These are phyloP conservation scores for Troides oblongomaculatus DNA, from an alignment of 2,888 invertebrate species.

Conservation along the genomic window DNA sequence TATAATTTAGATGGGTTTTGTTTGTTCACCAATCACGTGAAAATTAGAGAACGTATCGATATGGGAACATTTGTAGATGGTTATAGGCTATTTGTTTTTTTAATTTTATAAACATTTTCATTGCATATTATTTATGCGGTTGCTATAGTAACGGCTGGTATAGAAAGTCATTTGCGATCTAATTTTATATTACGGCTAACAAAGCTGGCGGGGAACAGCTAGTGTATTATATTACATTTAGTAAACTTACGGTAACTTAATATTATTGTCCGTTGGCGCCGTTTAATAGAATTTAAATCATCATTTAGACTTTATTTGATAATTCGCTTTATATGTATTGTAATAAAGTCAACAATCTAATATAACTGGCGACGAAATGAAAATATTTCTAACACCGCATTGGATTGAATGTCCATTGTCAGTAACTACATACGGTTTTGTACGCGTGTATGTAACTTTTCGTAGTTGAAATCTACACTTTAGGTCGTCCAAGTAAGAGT, in stretches of 20 bases:
- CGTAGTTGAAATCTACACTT: conserved; percentile 42
- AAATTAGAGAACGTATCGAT: too few species aligned
- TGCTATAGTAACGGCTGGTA: too few species aligned
- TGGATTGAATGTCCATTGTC: conserved; percentile 68
- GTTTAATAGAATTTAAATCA: conserved; percentile 31
- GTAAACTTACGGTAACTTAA: conserved; percentile 20
- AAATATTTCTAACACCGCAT: conserved; percentile 36
- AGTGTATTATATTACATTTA: neutral
- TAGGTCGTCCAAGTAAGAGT: conserved; percentile 39
- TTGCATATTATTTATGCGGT: too few species aligned
- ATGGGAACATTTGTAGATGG: too few species aligned
- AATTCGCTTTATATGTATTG: neutral
- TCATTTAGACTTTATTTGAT: neutral
- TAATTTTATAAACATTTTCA: too few species aligned
- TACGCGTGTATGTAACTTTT: conserved; percentile 34
- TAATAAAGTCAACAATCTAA: conserved; percentile 7
- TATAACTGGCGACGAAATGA: neutral
- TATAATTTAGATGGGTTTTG: too few species aligned
- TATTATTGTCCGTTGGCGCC: conserved; percentile 27
- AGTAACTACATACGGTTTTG: conserved; percentile 44
- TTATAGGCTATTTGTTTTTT: too few species aligned
- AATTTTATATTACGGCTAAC: too few species aligned
- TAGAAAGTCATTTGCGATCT: too few species aligned
- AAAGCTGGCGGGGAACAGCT: too few species aligned
- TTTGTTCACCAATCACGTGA: too few species aligned